A percentile compares a stretch with the other conserved stretches of the same genome.
phyloP scores from a whole-genome alignment of 1,140 invertebrate species.

The Diprion similis region DNA sequence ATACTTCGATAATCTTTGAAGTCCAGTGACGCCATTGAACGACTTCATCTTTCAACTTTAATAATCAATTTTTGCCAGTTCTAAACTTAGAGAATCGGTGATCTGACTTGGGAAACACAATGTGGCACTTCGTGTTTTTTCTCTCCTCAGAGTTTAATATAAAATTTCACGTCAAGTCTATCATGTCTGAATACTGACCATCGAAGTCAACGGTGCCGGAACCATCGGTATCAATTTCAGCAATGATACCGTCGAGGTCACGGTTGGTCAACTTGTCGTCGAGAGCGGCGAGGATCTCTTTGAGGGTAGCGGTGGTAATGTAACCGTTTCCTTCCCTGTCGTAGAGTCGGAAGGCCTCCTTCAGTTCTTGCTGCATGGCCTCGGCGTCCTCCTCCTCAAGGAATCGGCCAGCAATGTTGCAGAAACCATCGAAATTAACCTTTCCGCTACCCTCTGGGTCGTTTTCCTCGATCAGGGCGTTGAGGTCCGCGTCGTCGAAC shows the following conservation, averaged over 20 bases:
- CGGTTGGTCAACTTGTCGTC: slow-evolving; percentile 88
- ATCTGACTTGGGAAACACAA: slow-evolving; percentile 9
- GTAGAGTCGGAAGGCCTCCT: slow-evolving; percentile 90
- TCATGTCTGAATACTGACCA: slow-evolving; percentile 61
- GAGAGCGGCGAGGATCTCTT: slow-evolving; percentile 88
- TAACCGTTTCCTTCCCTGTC: slow-evolving; percentile 89
- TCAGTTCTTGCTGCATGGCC: slow-evolving; percentile 92
- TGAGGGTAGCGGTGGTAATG: slow-evolving; percentile 88
- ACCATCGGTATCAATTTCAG: slow-evolving; percentile 93
- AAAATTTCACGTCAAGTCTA: not conserved
- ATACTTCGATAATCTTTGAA: too few relatives aligned
- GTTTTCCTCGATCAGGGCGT: slow-evolving; percentile 82
- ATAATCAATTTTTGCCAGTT: too few relatives aligned
- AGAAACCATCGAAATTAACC: slow-evolving; percentile 94
- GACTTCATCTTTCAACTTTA: too few relatives aligned
- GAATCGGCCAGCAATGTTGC: slow-evolving; percentile 88
- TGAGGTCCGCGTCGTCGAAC: slow-evolving; percentile 87
- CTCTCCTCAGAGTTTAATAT: slow-evolving; percentile 17
- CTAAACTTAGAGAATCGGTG: not conserved
- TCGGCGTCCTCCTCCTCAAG: slow-evolving; percentile 90
- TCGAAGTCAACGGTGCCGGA: slow-evolving; percentile 91
- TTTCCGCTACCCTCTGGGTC: slow-evolving; percentile 86
- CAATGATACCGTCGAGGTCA: slow-evolving; percentile 89
- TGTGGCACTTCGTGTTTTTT: not conserved
- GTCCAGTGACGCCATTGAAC: too few relatives aligned